phyloP scores from a whole-genome alignment of 1,140 invertebrate species.

The Scylla paramamosain region DNA sequence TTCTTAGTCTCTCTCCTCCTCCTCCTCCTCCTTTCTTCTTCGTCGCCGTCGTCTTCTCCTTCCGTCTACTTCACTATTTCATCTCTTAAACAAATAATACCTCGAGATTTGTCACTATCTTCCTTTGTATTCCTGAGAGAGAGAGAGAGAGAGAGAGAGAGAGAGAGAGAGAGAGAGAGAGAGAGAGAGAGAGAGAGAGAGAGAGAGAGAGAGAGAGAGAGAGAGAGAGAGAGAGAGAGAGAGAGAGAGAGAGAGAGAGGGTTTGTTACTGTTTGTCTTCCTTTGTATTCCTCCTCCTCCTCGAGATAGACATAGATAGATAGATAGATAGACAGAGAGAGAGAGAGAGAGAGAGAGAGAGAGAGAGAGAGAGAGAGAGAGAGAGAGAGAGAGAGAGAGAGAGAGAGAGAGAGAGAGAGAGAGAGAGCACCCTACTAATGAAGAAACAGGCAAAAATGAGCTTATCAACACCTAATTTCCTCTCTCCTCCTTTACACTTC shows the following conservation, averaged over 20 bases:
- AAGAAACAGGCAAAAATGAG: not conserved
- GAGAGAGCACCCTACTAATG: not conserved
- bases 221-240: constrained; percentile 29
- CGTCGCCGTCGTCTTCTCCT: not conserved
- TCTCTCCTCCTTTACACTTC: not conserved
- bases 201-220: not conserved
- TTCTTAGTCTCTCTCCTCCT: not conserved
- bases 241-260: constrained; percentile 15
- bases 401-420: constrained; percentile 25
- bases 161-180: constrained; percentile 32
- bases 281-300: too few relatives aligned
- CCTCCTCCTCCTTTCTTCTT: not conserved
- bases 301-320: not conserved
- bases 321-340: constrained; percentile 7
- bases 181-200: not conserved
- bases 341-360: not conserved
- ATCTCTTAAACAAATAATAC: not conserved
- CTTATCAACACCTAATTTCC: not conserved
- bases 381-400: not conserved
- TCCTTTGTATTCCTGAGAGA: too few relatives aligned
- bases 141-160: not conserved
- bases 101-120: too few relatives aligned
- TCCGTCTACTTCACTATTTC: not conserved
- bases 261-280: too few relatives aligned
- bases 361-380: not conserved